phyloP scores from a whole-genome alignment of 2,797 vertebrate genomes.

The Cossypha dichroa region DNA sequence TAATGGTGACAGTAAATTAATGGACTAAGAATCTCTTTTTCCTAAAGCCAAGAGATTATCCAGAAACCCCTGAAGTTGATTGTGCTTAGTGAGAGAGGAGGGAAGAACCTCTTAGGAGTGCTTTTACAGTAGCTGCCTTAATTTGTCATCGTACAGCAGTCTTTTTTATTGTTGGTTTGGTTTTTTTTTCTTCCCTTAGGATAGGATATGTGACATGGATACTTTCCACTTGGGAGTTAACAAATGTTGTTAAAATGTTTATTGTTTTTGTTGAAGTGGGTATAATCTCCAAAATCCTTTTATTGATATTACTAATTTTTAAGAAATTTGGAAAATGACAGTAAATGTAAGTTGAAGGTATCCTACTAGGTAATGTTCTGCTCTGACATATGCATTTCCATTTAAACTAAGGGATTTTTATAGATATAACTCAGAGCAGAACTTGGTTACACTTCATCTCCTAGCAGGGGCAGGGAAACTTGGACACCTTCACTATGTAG shows the following conservation, averaged over 20 bases:
- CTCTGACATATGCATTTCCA: background rate
- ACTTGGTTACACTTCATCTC: background rate
- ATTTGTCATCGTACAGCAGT: background rate
- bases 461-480: background rate
- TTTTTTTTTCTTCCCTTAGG: background rate
- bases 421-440: background rate
- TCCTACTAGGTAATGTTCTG: background rate
- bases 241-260: background rate
- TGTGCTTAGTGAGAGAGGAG: background rate
- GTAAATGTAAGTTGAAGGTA: background rate
- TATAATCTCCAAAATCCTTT: background rate
- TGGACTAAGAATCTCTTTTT: background rate
- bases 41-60: background rate
- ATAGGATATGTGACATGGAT: background rate
- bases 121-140: background rate
- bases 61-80: background rate
- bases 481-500: too few species aligned
- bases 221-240: background rate
- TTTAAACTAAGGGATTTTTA: background rate
- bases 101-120: background rate
- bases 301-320: background rate
- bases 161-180: rapidly evolving
- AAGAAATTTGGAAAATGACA: background rate
- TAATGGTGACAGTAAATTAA: background rate
- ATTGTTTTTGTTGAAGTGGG: background rate